These are phyloP conservation scores for Brenthis ino DNA, from an alignment of 2,888 invertebrate species.

Conservation along the genomic window DNA sequence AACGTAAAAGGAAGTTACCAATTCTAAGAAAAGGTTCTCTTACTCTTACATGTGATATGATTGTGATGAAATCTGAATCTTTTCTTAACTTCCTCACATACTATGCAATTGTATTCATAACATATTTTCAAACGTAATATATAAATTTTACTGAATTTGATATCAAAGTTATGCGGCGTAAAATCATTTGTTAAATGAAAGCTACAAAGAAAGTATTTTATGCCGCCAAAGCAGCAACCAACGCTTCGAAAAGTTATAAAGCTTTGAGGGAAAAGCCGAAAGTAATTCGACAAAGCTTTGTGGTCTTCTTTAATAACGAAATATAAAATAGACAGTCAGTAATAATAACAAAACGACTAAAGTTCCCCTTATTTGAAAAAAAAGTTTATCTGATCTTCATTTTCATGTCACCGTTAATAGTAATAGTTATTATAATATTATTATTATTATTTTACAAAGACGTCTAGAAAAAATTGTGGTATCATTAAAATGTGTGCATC, in stretches of 20 bases:
- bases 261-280: slow-evolving; percentile 25
- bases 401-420: neutral
- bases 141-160: slow-evolving; percentile 5
- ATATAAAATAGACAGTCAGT: slow-evolving; percentile 17
- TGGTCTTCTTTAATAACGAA: slow-evolving; percentile 24
- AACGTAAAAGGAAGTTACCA: neutral
- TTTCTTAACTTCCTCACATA: neutral
- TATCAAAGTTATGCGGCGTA: slow-evolving; percentile 7
- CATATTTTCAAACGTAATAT: neutral
- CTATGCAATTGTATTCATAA: neutral
- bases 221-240: slow-evolving; percentile 11
- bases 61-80: no score
- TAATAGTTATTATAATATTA: no score
- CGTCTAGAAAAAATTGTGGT: neutral
- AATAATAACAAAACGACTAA: slow-evolving; percentile 10
- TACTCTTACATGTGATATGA: neutral
- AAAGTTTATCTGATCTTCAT: neutral
- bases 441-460: neutral
- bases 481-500: slow-evolving; percentile 2
- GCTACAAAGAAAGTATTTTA: slow-evolving; percentile 13
- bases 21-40: neutral
- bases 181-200: slow-evolving; percentile 22
- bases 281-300: slow-evolving; percentile 26
- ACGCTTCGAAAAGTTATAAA: slow-evolving; percentile 26
- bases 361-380: slow-evolving; percentile 2